Evolutionary conservation across 2,113 vertebrate species (phyloP), one percentile per base, ranked within the genome.

Genomic region (Meriones unguiculatus): DNA sequence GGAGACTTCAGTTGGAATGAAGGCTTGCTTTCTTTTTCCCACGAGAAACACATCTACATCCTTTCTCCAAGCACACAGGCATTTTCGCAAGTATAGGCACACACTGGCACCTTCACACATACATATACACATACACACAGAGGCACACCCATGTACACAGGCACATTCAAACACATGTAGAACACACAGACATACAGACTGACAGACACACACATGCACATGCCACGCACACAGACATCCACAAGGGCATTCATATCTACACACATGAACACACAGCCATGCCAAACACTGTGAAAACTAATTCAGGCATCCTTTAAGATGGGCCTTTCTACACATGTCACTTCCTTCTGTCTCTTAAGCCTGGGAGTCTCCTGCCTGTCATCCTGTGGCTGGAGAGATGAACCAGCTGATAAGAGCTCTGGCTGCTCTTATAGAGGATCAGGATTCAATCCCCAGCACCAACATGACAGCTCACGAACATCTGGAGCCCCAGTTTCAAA

Each of bases 261-360:
- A 54, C 9, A 46, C 13, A 20, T 1, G 28, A 1, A 46, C 7
- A 32, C 64, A 57, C 35, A 57, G 9, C 8, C 69, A 46, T 20
- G 38, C 25, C 50, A 80, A 30, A 59, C 25, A 6, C 30, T 38
- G 0, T 1, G 11, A 12, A 0, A 0, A 5, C 18, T 4, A n/a
- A 3, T 15, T 2, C 0, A 25, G 62, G 14, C 69, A 12, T 50
- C 64, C n/a, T 22, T 8, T 1, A 15, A 10, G 5, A 6, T 20
- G 18, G 7, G 89, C n/a, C 76, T 92, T 0, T 32, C 0, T 50
- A 82, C 67, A 77, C 41, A 17, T 41, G 6, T 54, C 81, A 69
- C 17, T 50, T 35, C 30, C 0, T 0, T 2, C 0, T 54, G 10
- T 24, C 22, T 25, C 57, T 38, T 8, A 24, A 5, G 69, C 24